phyloP scores from a whole-genome alignment of 2,797 vertebrate genomes.

The Huso huso region DNA sequence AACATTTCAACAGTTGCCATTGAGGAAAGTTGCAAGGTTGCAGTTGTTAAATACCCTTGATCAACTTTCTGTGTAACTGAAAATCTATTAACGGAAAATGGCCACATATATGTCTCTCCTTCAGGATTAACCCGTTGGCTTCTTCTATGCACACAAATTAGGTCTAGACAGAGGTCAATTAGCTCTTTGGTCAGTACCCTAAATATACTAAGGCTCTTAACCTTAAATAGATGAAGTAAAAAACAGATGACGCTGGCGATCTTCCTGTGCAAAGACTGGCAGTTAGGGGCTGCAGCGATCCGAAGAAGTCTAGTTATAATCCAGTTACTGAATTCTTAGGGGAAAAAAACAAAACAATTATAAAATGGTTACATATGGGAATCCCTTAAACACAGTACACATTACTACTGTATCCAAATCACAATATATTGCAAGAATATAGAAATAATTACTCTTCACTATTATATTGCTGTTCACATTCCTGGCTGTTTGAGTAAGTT shows the following conservation, averaged over 20 bases:
- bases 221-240: conserved; percentile 79
- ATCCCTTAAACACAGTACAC: no score
- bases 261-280: conserved; percentile 67
- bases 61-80: conserved; percentile 38
- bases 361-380: no score
- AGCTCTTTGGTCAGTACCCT: conserved; percentile 68
- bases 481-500: no score
- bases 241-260: conserved; percentile 76
- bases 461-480: no score
- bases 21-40: conserved; percentile 60
- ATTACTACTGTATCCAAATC: no score
- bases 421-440: no score
- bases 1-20: conserved; percentile 69
- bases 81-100: conserved; percentile 64
- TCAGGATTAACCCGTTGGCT: conserved; percentile 7
- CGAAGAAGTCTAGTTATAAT: conserved; percentile 80
- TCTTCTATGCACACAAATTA: conserved; percentile 54
- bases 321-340: conserved; percentile 87
- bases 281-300: conserved; percentile 79
- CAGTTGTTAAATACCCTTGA: conserved; percentile 64
- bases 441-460: no score
- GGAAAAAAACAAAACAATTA: conserved; percentile 20
- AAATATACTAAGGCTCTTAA: conserved; percentile 71
- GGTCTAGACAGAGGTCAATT: conserved; percentile 67
- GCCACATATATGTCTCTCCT: conserved; percentile 56